Percentiles rank a stretch among this genome's conserved stretches.
phyloP scores from a whole-genome alignment of 2,888 invertebrate species.

The Cephus nigrinus region DNA sequence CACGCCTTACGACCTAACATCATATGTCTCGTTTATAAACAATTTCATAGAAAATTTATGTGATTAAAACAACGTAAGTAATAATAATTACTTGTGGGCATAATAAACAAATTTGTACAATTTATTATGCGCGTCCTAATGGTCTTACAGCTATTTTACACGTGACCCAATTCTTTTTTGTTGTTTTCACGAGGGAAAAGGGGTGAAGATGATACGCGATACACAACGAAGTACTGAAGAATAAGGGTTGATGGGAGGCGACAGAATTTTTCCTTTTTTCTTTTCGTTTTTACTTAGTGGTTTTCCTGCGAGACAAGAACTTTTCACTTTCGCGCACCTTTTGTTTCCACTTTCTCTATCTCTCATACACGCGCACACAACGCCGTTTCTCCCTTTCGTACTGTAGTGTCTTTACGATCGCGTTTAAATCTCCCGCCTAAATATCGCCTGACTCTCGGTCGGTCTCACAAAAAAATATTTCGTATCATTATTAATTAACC shows the following conservation, averaged over 20 bases:
- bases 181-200: conserved; percentile 15
- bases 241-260: not conserved
- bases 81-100: conserved; percentile 57
- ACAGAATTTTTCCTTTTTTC: conserved; percentile 2
- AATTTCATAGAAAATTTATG: conserved; percentile 63
- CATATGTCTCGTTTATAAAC: conserved; percentile 56
- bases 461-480: conserved; percentile 19
- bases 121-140: conserved; percentile 62
- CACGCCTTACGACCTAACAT: conserved; percentile 46
- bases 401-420: not conserved
- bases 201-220: not conserved
- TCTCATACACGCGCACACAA: not conserved
- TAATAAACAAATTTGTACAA: conserved; percentile 64
- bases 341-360: not conserved
- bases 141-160: conserved; percentile 46
- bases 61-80: conserved; percentile 61
- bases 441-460: not conserved
- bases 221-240: conserved; percentile 2
- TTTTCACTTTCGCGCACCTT: not conserved
- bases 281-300: conserved; percentile 11
- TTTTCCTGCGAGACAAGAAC: not conserved
- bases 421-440: not conserved
- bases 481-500: conserved; percentile 19
- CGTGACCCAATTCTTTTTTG: conserved; percentile 31
- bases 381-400: not conserved